Evolutionary conservation across 2,888 invertebrate genomes (phyloP).

Genomic region (Cataglyphis cursor): DNA sequence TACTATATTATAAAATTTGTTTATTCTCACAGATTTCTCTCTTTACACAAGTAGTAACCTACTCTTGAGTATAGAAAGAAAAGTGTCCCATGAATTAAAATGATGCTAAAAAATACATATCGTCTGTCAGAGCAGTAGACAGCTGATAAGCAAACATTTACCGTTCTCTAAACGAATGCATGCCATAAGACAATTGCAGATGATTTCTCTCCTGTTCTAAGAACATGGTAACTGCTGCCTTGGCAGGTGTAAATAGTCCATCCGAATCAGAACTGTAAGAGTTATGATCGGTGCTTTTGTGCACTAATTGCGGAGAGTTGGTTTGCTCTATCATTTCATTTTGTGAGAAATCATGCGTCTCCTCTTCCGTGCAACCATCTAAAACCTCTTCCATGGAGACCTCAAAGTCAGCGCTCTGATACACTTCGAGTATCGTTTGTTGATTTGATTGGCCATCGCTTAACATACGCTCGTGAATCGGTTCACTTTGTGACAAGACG

Average conservation of each 20-base stretch:
- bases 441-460: constrained; percentile 75
- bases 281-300: constrained; percentile 83
- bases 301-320: constrained; percentile 69
- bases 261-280: constrained; percentile 93
- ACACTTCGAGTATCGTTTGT: constrained; percentile 61
- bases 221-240: constrained; percentile 85
- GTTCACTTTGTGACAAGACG: constrained; percentile 84
- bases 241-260: constrained; percentile 90
- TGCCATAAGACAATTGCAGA: constrained; percentile 74
- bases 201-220: constrained; percentile 82
- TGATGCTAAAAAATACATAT: background rate
- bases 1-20: constrained; percentile 5
- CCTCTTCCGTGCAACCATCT: constrained; percentile 79
- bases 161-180: constrained; percentile 85
- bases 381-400: constrained; percentile 82
- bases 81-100: background rate
- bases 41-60: background rate
- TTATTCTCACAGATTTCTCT: background rate
- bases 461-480: constrained; percentile 68
- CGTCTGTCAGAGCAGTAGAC: background rate
- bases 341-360: constrained; percentile 38
- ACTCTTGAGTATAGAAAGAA: background rate
- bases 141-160: constrained; percentile 62
- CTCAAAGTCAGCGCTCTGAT: constrained; percentile 70
- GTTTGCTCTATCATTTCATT: constrained; percentile 53